Conservation (phyloP, 2,113 vertebrate genomes). For the Rhynchomys soricoides region DNA sequence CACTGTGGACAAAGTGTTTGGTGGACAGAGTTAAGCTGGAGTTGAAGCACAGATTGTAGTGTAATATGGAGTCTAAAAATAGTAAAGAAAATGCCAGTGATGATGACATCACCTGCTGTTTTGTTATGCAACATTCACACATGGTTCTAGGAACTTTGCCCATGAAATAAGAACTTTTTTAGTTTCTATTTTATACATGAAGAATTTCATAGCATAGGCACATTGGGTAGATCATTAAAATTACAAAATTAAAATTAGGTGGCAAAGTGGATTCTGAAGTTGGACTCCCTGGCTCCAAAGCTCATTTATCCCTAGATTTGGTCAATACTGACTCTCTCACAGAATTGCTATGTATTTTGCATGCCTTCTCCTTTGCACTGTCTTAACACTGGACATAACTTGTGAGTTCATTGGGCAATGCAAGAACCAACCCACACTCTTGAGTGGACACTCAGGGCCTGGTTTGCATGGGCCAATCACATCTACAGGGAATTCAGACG, state of each 20-base stretch:
- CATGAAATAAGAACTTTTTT: background rate
- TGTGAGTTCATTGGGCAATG: background rate
- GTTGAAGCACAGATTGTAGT: background rate
- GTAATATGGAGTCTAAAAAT: background rate
- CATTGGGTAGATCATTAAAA: slow-evolving; percentile 20
- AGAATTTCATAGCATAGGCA: slow-evolving; percentile 14
- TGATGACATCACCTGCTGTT: background rate
- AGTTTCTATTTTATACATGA: slow-evolving; percentile 1
- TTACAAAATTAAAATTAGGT: background rate
- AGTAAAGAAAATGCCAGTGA: background rate
- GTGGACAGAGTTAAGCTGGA: background rate
- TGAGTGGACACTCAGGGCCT: background rate
- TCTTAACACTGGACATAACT: slow-evolving; percentile 34
- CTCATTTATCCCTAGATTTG: slow-evolving; percentile 3
- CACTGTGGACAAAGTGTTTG: background rate
- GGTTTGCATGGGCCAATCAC: background rate
- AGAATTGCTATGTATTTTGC: background rate
- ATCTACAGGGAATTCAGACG: background rate
- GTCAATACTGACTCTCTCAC: background rate
- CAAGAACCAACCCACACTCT: background rate
- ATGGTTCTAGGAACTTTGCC: background rate
- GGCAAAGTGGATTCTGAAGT: background rate
- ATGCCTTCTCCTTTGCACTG: background rate
- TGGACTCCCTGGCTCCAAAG: background rate
- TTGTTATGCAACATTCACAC: background rate